A percentile compares a stretch with the other conserved stretches of the same genome.
These are phyloP conservation scores for Oscarella lobularis DNA, from an alignment of 37 sponge, comb jelly and placozoan species.

Conservation along the genomic window DNA sequence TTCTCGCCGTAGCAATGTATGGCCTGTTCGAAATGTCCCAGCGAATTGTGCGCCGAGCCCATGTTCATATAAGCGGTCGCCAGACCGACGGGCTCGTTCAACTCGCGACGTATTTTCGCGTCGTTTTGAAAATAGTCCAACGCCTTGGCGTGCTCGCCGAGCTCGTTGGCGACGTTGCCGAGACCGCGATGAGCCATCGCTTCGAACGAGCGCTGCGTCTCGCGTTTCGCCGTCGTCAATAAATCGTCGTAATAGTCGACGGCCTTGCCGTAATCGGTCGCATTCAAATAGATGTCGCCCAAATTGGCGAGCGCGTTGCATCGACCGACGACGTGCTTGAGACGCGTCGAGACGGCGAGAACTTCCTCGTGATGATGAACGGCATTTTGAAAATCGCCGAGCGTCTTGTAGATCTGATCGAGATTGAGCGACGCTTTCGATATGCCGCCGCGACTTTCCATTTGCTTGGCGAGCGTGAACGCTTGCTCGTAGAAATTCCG, in stretches of 20 bases:
- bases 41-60: constrained; percentile 62
- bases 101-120: constrained; percentile 34
- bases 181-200: constrained; percentile 69
- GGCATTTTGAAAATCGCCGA: constrained; percentile 25
- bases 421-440: constrained; percentile 66
- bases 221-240: constrained; percentile 64
- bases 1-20: constrained; percentile 55
- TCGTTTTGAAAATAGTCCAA: constrained; percentile 66
- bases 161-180: constrained; percentile 47
- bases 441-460: constrained; percentile 73
- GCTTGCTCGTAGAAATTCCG: constrained; percentile 69
- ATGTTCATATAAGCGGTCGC: constrained; percentile 60
- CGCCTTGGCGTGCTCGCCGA: constrained; percentile 58
- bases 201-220: constrained; percentile 72
- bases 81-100: constrained; percentile 43
- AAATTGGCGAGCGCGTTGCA: constrained; percentile 34
- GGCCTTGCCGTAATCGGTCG: constrained; percentile 54
- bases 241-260: constrained; percentile 65
- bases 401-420: constrained; percentile 36
- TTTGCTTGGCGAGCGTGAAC: constrained; percentile 65
- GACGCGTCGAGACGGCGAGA: constrained; percentile 11
- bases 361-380: constrained; percentile 8
- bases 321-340: constrained; percentile 6
- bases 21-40: constrained; percentile 48
- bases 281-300: constrained; percentile 52